Conservation (phyloP, 1,140 invertebrate genomes). For the Asobara japonica region DNA sequence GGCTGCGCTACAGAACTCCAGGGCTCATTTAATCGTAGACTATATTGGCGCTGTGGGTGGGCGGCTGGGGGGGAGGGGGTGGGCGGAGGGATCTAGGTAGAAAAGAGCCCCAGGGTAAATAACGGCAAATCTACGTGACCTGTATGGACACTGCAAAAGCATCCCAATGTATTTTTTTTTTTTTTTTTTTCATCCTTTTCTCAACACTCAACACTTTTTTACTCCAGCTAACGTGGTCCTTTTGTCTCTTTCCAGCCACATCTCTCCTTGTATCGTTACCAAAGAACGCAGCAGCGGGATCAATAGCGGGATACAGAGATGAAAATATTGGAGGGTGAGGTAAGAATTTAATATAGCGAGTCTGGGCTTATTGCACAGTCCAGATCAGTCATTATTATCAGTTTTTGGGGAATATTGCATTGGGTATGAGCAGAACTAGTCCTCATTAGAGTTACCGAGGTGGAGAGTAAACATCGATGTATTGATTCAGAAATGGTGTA, state of each 20-base stretch:
- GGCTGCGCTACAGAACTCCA: neutral
- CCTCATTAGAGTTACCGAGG: too few species aligned
- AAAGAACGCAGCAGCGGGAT: neutral
- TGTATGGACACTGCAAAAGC: slow-evolving; percentile 3
- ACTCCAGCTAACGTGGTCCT: neutral
- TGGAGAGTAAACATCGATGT: too few species aligned
- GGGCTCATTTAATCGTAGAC: slow-evolving; percentile 23
- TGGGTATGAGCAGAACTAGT: too few species aligned
- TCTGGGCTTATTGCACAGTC: too few species aligned
- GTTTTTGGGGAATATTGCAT: too few species aligned
- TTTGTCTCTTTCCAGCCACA: neutral
- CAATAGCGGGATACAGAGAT: neutral
- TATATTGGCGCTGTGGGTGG: slow-evolving; percentile 19
- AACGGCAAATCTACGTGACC: slow-evolving; percentile 29
- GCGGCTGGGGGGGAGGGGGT: too few species aligned
- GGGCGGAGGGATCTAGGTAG: neutral
- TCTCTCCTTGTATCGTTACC: neutral
- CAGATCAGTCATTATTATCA: too few species aligned
- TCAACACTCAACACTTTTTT: neutral
- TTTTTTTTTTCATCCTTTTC: neutral
- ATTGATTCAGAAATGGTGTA: too few species aligned
- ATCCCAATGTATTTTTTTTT: neutral
- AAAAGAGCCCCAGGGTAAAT: slow-evolving; percentile 22
- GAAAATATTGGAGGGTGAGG: neutral
- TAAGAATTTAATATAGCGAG: neutral